Base-by-base conservation (phyloP, 2,113 vertebrate genomes). In the Atractosteus spatula region DNA sequence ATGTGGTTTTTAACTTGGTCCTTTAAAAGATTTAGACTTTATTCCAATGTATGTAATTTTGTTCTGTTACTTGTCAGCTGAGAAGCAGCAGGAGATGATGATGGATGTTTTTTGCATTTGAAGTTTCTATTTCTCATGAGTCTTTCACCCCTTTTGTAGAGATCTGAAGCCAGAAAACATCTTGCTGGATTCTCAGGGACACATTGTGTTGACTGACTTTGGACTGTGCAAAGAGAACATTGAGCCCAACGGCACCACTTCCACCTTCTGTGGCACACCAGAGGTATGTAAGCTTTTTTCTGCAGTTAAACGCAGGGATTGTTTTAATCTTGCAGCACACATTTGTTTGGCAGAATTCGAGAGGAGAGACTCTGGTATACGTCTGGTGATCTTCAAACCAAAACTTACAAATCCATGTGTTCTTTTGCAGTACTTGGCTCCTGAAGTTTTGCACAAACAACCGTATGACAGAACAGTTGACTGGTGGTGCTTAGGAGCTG, bases 191-290 rank as follows among this genome's bases (percentile, higher is more conserved):
- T 97, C 95, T 0, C 96, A 99, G 83, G 97, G 97, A 5, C 97
- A 99, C 86, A 98, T 99, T 74, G 94, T 98, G 69, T 91, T 99
- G 69, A 99, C 97, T 6, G 97, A 99, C 82, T 99, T 99, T 3
- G 97, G 97, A 57, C 95, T 99, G 72, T 99, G 97, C 92, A 99
- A 99, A 79, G 97, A 99, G 87, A 98, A 99, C 85, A 99, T 99
- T 1, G 97, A 99, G 77, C 95, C 93, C 81, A 98, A 98, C 0
- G 96, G 96, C 78, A 99, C 97, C 0, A 99, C 97, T 0, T 99
- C 97, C 55, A 99, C 97, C 3, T 99, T 99, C 92, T 99, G 97
- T 0, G 97, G 96, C 83, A 99, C 97, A 0, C 97, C 97, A 0
- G 97, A 99, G 95, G 97, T 99, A 91, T 0, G 84, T 16, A 41